Conservation (phyloP, 2,113 vertebrate genomes). For the Zosterops lateralis region DNA sequence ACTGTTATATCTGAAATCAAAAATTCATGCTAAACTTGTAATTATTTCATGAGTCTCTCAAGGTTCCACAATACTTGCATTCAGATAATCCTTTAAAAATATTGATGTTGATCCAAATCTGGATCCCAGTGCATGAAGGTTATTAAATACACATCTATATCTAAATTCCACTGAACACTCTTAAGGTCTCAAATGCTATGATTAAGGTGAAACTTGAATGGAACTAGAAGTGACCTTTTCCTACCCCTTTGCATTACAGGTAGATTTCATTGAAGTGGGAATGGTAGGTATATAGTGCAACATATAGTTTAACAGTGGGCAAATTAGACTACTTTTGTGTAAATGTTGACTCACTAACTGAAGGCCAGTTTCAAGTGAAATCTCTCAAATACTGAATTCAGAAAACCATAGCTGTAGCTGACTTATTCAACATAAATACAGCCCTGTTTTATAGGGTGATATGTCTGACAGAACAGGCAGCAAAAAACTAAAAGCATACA, state of each 20-base stretch:
- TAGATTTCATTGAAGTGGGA: not conserved
- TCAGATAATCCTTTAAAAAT: not conserved
- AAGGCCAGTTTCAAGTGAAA: not conserved
- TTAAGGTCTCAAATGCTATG: not conserved
- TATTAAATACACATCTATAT: not conserved
- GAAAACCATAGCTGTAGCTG: not conserved
- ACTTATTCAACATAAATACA: not conserved
- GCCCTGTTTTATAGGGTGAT: not conserved
- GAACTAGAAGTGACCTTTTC: not conserved
- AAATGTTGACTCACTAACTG: not conserved
- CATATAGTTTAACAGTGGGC: not conserved
- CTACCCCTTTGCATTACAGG: not conserved
- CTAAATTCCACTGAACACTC: not conserved
- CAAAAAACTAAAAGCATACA: not conserved
- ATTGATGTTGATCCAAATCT: not conserved
- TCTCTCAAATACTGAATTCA: not conserved
- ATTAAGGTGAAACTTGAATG: not conserved
- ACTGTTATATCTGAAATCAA: not conserved
- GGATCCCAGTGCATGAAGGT: not conserved
- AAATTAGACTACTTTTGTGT: not conserved
- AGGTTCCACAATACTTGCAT: not conserved
- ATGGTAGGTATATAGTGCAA: not conserved
- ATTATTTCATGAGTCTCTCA: not conserved
- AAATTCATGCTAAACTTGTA: not conserved
- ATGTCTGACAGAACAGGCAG: not conserved